Conservation (phyloP, 2,888 invertebrate genomes). For the Tineola bisselliella region DNA sequence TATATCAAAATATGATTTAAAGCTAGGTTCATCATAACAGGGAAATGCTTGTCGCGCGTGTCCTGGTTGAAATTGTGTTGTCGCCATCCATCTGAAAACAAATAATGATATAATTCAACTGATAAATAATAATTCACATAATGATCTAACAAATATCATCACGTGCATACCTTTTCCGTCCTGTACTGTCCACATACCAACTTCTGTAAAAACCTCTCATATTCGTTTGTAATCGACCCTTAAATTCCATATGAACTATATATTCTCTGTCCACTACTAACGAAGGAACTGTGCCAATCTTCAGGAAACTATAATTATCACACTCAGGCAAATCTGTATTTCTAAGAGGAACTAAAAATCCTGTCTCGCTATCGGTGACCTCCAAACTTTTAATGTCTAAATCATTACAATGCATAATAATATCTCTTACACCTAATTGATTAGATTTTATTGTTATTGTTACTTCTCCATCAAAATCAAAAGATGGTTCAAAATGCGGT, state of each 20-base stretch:
- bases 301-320: slow-evolving; percentile 36
- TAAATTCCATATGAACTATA: slow-evolving; percentile 70
- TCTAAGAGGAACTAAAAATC: slow-evolving; percentile 19
- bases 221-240: slow-evolving; percentile 74
- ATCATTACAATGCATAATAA: slow-evolving; percentile 49
- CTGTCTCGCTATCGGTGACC: slow-evolving; percentile 34
- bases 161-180: slow-evolving; percentile 48
- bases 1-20: slow-evolving; percentile 80
- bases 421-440: slow-evolving; percentile 26
- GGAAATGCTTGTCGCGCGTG: slow-evolving; percentile 86
- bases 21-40: slow-evolving; percentile 86
- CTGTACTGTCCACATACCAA: slow-evolving; percentile 72
- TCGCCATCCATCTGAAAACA: slow-evolving; percentile 73
- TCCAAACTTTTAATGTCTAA: slow-evolving; percentile 45
- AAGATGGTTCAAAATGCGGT: slow-evolving; percentile 53
- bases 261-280: slow-evolving; percentile 52
- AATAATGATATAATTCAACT: not conserved
- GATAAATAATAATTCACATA: not conserved
- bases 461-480: slow-evolving; percentile 52
- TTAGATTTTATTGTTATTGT: slow-evolving; percentile 33
- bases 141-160: not conserved
- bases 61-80: slow-evolving; percentile 83
- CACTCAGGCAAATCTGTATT: slow-evolving; percentile 28
- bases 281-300: slow-evolving; percentile 25
- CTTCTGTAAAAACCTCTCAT: slow-evolving; percentile 85